Conservation (phyloP, 2,888 invertebrate genomes). For the Cerceris ruficornis region DNA sequence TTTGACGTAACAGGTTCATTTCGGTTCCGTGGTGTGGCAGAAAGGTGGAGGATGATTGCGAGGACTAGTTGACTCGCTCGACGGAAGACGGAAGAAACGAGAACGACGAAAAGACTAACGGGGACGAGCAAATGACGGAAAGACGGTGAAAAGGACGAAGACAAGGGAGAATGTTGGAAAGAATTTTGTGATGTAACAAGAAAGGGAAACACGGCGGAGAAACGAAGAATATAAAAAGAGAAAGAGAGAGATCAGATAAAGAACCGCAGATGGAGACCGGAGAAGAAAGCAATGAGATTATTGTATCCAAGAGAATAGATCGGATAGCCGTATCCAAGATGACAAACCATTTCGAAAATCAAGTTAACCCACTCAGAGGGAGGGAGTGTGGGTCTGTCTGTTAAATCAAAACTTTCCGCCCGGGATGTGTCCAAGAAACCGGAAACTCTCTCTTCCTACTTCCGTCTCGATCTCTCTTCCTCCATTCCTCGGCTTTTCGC, state of each 20-base stretch:
- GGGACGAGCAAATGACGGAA: conserved; percentile 1
- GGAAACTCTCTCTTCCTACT: conserved; percentile 50
- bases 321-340: conserved; percentile 39
- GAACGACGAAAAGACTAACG: conserved; percentile 3
- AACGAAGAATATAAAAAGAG: conserved; percentile 3
- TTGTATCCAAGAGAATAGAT: conserved; percentile 40
- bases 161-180: neutral
- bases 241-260: conserved; percentile 12
- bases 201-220: conserved; percentile 8
- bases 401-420: conserved; percentile 67
- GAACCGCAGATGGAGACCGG: conserved; percentile 21
- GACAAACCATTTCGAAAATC: conserved; percentile 57
- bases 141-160: neutral
- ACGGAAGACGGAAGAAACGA: conserved; percentile 2
- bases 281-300: conserved; percentile 20
- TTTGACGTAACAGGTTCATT: conserved; percentile 54
- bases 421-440: conserved; percentile 64
- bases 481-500: conserved; percentile 5
- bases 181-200: neutral
- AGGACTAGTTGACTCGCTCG: conserved; percentile 15
- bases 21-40: conserved; percentile 23
- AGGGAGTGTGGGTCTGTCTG: conserved; percentile 44
- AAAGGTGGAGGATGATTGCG: conserved; percentile 35
- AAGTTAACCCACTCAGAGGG: conserved; percentile 40
- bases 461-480: conserved; percentile 3